Evolutionary conservation across 2,888 invertebrate species (phyloP).

Genomic region (Autographa gamma): DNA sequence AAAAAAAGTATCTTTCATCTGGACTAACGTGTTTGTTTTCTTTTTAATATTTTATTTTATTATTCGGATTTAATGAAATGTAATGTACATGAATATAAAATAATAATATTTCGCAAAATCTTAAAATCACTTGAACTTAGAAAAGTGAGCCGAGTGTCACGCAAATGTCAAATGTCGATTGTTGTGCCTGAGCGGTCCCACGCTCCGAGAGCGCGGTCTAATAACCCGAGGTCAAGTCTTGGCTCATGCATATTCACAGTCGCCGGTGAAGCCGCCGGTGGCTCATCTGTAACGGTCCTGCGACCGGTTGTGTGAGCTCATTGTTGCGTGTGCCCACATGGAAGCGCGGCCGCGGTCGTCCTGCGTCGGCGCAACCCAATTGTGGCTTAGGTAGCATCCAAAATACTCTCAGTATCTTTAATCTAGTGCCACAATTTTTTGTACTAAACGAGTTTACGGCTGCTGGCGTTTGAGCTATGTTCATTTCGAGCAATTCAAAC

Average conservation of each 20-base stretch:
- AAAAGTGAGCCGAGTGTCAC: constrained; percentile 64
- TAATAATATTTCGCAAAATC: background rate
- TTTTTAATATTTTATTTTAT: no score
- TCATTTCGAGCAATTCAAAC: no score
- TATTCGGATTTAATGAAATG: no score
- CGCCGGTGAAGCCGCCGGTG: constrained; percentile 70
- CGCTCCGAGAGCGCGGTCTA: constrained; percentile 82
- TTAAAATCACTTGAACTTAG: constrained; percentile 46
- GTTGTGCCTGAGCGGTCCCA: constrained; percentile 78
- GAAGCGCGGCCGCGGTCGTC: constrained; percentile 45
- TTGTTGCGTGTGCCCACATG: constrained; percentile 83
- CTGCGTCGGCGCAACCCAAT: constrained; percentile 44
- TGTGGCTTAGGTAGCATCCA: constrained; percentile 16
- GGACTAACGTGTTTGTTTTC: background rate
- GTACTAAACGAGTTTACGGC: background rate
- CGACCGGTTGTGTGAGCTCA: constrained; percentile 84
- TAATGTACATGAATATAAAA: background rate
- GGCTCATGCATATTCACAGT: constrained; percentile 87
- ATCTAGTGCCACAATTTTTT: constrained; percentile 23
- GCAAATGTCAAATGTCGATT: constrained; percentile 80
- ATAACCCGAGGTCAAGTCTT: constrained; percentile 86
- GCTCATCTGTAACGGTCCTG: constrained; percentile 87
- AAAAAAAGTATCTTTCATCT: background rate
- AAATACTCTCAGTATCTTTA: constrained; percentile 11
- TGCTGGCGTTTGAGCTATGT: no score